Evolutionary conservation across 2,113 vertebrate genomes (phyloP), one percentile per base, ranked within the genome.

Genomic region (Mesoclemmys tuberculata): DNA sequence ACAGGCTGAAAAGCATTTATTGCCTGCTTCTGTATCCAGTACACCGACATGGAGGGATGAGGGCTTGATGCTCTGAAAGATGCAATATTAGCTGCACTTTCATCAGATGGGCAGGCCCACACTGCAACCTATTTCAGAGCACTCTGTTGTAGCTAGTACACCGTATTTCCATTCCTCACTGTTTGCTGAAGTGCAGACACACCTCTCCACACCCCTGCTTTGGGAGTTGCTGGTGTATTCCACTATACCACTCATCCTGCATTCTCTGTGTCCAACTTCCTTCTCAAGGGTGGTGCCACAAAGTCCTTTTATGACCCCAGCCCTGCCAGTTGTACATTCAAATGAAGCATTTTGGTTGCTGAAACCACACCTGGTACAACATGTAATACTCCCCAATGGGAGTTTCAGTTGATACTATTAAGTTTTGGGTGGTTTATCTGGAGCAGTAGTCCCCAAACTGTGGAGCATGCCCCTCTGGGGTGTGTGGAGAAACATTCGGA

Each of bases 181-280:
- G 90, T 92, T 93, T 90, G 93, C 89, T 84, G 86, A 87, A 95
- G 95, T 93, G 94, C 91, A 96, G 92, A 38, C 27, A n/a, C 55
- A 77, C 80, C 84, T 12, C 41, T 46, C 74, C 74, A 77, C 41
- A 46, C 74, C 95, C 85, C 92, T 80, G 93, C 85, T 92, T 84
- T 75, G 92, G 96, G 95, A 96, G 93, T 85, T 93, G 97, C 90
- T 88, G 84, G 88, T 26, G 79, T 22, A 93, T 91, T 96, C 88
- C 89, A 79, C 94, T 95, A 84, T 77, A 87, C 94, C 84, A 83
- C 93, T 93, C 92, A 96, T 82, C 87, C 94, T 64, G 41, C 97
- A 98, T 97, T 98, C 94, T 94, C 97, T 4, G 0, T 56, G 80
- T 96, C 89, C 96, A 96, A 97, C 96, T 95, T 97, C 95, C 97